Percentiles rank a stretch among this genome's conserved stretches.
Evolutionary conservation across 2,113 vertebrate genomes (phyloP).

Genomic region (Capreolus pygargus): DNA sequence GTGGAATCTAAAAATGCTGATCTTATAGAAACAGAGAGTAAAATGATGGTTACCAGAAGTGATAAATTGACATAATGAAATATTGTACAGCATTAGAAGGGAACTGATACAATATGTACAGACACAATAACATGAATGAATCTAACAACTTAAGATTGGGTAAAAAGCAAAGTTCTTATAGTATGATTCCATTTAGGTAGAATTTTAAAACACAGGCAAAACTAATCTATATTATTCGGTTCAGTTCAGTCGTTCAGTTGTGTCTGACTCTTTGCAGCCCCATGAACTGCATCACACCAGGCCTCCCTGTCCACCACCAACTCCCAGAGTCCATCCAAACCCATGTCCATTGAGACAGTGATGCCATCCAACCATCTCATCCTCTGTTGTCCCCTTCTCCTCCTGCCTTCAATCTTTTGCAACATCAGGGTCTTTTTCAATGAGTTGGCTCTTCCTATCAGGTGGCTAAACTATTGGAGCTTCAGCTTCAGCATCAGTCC

Average conservation of each 20-base stretch:
- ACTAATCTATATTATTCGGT: neutral
- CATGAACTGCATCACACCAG: neutral
- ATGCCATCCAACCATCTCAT: neutral
- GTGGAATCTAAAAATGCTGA: neutral
- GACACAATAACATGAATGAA: neutral
- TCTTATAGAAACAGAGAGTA: neutral
- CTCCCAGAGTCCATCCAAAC: neutral
- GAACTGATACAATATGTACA: neutral
- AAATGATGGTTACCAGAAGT: neutral
- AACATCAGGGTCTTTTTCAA: neutral
- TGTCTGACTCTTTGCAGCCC: neutral
- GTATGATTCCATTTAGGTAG: neutral
- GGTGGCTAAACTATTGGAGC: neutral
- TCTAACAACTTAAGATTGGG: neutral
- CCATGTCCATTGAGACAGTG: neutral
- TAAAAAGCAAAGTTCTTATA: neutral
- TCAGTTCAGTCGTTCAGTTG: fast-evolving
- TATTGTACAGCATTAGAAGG: neutral
- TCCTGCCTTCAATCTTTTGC: neutral
- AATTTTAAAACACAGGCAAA: neutral
- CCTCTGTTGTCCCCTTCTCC: neutral
- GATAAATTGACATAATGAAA: neutral
- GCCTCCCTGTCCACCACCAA: neutral
- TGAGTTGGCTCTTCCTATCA: neutral
- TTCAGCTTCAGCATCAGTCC: neutral